These are phyloP conservation scores for Caracal caracal DNA, from an alignment of 2,113 vertebrate genomes.

Conservation along the genomic window DNA sequence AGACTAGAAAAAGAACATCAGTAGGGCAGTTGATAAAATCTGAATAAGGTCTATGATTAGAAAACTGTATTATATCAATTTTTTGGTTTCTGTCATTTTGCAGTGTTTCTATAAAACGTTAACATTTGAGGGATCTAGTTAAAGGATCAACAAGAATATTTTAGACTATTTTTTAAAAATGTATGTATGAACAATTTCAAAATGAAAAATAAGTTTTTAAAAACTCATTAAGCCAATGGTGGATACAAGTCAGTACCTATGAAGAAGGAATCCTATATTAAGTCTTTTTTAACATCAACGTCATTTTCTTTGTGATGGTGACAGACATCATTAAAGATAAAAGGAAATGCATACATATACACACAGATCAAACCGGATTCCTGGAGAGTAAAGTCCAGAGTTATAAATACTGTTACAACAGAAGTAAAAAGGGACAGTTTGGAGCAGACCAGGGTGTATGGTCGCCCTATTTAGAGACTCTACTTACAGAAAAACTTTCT, in stretches of 20 bases:
- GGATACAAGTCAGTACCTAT: neutral
- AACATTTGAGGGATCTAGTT: neutral
- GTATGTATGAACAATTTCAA: neutral
- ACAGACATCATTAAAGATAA: neutral
- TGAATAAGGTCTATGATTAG: neutral
- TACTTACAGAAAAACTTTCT: neutral
- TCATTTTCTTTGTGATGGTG: neutral
- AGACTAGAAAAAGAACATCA: neutral
- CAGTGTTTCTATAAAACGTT: neutral
- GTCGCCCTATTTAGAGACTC: neutral
- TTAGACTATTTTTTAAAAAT: neutral
- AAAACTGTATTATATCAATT: neutral
- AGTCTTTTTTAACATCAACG: neutral
- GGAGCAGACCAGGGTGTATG: neutral
- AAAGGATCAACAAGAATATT: neutral
- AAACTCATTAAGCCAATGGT: neutral
- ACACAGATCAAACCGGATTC: neutral
- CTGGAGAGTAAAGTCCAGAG: neutral
- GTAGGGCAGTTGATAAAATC: neutral
- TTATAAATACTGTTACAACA: neutral
- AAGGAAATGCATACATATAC: neutral
- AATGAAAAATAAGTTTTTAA: neutral
- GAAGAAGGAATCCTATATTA: neutral
- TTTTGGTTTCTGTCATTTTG: neutral
- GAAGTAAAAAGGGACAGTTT: neutral